Percentiles rank a stretch among this genome's conserved stretches.
phyloP scores from a whole-genome alignment of 2,113 vertebrate genomes.

The Grammomys surdaster region DNA sequence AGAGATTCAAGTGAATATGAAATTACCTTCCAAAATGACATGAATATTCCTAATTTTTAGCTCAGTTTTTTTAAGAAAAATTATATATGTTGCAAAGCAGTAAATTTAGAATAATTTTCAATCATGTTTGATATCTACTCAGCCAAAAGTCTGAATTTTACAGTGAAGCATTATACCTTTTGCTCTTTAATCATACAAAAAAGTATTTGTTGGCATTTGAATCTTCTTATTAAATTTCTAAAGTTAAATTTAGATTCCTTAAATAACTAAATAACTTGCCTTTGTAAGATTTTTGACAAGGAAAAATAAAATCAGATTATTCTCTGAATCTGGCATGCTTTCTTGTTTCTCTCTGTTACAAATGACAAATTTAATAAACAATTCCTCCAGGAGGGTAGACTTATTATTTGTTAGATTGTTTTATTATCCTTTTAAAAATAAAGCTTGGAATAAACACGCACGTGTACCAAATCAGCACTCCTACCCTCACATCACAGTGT shows the following conservation, averaged over 20 bases:
- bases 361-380: conserved; percentile 10
- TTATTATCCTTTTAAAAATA: conserved; percentile 32
- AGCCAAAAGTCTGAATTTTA: conserved; percentile 15
- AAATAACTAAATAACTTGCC: not conserved
- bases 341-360: not conserved
- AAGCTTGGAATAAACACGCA: not conserved
- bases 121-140: not conserved
- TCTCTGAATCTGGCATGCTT: not conserved
- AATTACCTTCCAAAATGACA: conserved; percentile 16
- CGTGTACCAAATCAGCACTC: not conserved
- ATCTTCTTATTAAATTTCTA: conserved; percentile 43
- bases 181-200: not conserved
- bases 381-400: not conserved
- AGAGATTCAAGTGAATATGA: conserved; percentile 19
- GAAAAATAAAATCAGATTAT: not conserved
- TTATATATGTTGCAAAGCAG: not conserved
- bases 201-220: not conserved
- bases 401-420: not conserved
- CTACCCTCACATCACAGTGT: not conserved
- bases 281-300: conserved; percentile 43
- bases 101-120: conserved; percentile 17
- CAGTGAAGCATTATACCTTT: not conserved
- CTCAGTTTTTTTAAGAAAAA: not conserved
- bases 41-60: conserved; percentile 9
- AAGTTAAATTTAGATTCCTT: conserved; percentile 48